A percentile compares a stretch with the other conserved stretches of the same genome.
Conservation (phyloP, 2,113 vertebrate genomes). For the Nanger granti region DNA sequence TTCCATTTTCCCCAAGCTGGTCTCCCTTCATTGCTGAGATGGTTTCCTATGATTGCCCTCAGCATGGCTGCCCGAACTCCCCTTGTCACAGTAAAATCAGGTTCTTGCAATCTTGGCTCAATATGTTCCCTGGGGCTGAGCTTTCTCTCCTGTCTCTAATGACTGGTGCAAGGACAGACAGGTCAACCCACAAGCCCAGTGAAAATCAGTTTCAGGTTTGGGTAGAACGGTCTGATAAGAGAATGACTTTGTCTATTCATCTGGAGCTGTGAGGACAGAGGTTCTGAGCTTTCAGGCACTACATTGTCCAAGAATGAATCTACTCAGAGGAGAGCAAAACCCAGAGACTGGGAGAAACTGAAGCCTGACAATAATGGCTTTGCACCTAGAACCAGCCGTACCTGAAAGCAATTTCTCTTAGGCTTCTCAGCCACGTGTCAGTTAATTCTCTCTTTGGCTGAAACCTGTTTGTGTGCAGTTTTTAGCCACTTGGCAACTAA, state of each 20-base stretch:
- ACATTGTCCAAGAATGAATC: background rate
- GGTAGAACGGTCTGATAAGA: background rate
- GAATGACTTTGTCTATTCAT: rapidly evolving
- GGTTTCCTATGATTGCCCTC: background rate
- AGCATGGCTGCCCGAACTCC: background rate
- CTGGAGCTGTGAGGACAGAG: background rate
- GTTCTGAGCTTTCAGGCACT: too few relatives aligned
- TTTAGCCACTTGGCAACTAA: background rate
- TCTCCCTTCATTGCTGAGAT: background rate
- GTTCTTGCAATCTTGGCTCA: background rate
- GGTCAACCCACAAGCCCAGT: background rate
- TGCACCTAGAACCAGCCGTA: background rate
- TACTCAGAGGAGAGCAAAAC: background rate
- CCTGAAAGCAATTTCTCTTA: background rate
- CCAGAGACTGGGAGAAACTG: background rate
- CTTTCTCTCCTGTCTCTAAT: background rate
- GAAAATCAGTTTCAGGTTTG: background rate
- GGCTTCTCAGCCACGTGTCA: background rate
- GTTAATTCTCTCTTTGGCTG: background rate
- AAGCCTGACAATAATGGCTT: background rate
- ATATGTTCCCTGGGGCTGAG: background rate
- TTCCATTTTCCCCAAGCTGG: background rate
- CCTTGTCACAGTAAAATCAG: background rate
- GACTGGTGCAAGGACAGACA: background rate
- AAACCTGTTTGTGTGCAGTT: background rate